These are phyloP conservation scores for Lasioglossum figueresi DNA, from an alignment of 2,888 invertebrate species.

Conservation along the genomic window DNA sequence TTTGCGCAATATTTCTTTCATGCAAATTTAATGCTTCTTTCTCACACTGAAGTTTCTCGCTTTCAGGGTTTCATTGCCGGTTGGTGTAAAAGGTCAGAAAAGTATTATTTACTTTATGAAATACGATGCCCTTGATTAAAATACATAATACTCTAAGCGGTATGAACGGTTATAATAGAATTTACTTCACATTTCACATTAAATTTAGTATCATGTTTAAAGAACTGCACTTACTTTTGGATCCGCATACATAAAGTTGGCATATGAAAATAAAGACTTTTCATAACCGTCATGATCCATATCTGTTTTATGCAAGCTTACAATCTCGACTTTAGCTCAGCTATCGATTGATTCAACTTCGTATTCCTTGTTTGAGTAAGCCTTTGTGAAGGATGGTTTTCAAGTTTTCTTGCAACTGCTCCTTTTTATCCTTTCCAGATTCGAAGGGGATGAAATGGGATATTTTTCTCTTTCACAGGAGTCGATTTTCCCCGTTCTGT, in stretches of 20 bases:
- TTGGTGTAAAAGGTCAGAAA: neutral
- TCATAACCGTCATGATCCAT: neutral
- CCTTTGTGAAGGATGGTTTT: constrained; percentile 2
- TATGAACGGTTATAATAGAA: neutral
- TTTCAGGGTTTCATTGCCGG: neutral
- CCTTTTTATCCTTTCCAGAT: constrained; percentile 8
- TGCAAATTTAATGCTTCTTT: neutral
- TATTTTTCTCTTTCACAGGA: neutral
- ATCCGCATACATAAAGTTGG: neutral
- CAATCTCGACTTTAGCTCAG: constrained; percentile 1
- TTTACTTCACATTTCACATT: neutral
- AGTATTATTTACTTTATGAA: neutral
- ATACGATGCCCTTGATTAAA: neutral
- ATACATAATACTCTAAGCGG: neutral
- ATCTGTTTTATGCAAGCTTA: constrained; percentile 2
- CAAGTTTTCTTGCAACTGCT: constrained; percentile 9
- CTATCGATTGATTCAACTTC: constrained; percentile 11
- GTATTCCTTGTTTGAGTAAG: constrained; percentile 12
- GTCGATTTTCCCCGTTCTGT: neutral
- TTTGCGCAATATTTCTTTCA: neutral
- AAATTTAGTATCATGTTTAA: neutral
- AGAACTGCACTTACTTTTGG: neutral
- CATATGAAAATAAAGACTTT: neutral
- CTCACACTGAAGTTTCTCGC: neutral
- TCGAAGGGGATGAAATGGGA: neutral